These are phyloP conservation scores for Parnassius mnemosyne DNA, from an alignment of 2,888 invertebrate species.

Conservation along the genomic window DNA sequence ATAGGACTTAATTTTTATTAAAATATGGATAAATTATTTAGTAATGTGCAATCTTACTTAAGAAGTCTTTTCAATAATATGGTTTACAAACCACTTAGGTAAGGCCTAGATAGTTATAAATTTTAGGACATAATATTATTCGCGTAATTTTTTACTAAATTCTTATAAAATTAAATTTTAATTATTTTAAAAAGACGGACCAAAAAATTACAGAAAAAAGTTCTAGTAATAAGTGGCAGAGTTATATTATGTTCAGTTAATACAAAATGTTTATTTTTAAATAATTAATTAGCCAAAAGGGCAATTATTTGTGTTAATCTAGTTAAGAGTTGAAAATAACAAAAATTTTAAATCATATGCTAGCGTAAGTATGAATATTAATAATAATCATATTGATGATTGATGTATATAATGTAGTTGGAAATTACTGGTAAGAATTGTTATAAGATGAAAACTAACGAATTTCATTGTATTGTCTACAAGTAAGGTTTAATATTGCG, in stretches of 20 bases:
- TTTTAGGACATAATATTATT: background rate
- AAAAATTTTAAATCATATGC: too few relatives aligned
- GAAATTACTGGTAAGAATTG: constrained; percentile 1
- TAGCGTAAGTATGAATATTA: background rate
- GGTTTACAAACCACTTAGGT: constrained; percentile 33
- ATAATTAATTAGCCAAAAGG: too few relatives aligned
- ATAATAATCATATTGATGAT: background rate
- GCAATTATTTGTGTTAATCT: too few relatives aligned
- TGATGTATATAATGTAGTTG: constrained; percentile 2
- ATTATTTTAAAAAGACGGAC: constrained; percentile 12
- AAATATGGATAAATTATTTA: too few relatives aligned
- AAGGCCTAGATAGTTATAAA: constrained; percentile 30
- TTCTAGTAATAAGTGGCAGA: background rate
- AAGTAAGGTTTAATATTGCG: background rate
- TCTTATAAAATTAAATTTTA: too few relatives aligned
- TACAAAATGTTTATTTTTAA: too few relatives aligned
- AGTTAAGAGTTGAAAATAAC: too few relatives aligned
- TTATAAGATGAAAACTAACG: background rate
- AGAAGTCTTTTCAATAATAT: too few relatives aligned
- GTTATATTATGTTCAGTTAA: too few relatives aligned
- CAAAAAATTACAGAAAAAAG: constrained; percentile 12
- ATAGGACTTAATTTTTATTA: too few relatives aligned
- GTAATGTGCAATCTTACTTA: too few relatives aligned
- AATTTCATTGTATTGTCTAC: constrained; percentile 10
- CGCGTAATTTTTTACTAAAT: background rate